Percentiles rank a stretch among this genome's conserved stretches.
These are phyloP conservation scores for Myodes glareolus DNA, from an alignment of 2,113 vertebrate genomes.

Conservation along the genomic window DNA sequence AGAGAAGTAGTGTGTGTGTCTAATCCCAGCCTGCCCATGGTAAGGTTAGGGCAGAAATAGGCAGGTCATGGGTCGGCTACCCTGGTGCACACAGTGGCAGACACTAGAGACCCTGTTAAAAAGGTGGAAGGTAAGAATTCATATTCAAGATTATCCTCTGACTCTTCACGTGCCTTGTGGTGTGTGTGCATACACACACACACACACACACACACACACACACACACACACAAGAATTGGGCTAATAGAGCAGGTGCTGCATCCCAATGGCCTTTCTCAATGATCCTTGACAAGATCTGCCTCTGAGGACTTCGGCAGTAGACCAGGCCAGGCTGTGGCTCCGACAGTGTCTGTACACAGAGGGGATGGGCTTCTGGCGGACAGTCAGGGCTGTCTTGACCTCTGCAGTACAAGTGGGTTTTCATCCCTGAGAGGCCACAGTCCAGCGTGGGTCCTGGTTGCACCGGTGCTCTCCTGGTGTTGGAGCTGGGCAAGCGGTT, in stretches of 20 bases:
- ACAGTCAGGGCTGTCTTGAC: neutral
- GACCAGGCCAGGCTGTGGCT: neutral
- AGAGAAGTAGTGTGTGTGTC: neutral
- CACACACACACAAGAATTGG: neutral
- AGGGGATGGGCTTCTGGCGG: neutral
- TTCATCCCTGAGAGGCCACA: neutral
- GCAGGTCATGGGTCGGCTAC: neutral
- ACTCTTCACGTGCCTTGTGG: neutral
- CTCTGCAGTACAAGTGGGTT: neutral
- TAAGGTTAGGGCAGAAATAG: no score
- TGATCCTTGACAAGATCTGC: fast-evolving
- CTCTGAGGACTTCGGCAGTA: fast-evolving
- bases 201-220: neutral
- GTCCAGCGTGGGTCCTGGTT: neutral
- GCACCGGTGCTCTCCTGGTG: neutral
- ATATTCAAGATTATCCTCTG: neutral
- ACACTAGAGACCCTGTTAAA: neutral
- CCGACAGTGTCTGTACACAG: neutral
- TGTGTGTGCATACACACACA: neutral
- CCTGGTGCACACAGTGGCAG: neutral
- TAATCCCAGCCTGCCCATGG: neutral
- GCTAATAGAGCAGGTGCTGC: neutral
- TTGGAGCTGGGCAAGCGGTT: neutral
- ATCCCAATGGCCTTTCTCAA: fast-evolving
- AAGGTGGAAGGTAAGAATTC: neutral